A percentile compares a stretch with the other conserved stretches of the same genome.
Conservation (phyloP, 1,140 invertebrate species). For the Drosophila micromelanica region DNA sequence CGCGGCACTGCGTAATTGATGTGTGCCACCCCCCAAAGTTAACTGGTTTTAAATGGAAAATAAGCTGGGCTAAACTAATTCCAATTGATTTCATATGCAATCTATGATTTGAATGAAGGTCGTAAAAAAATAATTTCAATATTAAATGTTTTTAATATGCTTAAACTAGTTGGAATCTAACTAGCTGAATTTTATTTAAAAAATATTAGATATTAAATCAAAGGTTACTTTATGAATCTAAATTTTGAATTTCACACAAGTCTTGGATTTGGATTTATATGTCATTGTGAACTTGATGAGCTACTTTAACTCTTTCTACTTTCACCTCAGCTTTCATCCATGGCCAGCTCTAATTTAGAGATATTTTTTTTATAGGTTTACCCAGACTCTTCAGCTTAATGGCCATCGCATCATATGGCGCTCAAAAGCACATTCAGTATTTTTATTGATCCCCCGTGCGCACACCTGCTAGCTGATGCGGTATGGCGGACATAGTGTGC, state of each 20-base stretch:
- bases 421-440: slow-evolving; percentile 58
- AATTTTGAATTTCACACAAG: no score
- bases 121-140: no score
- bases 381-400: slow-evolving; percentile 38
- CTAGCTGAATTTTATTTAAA: no score
- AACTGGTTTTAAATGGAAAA: neutral
- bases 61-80: no score
- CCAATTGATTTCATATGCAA: no score
- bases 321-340: neutral
- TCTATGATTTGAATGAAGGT: no score
- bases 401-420: slow-evolving; percentile 57
- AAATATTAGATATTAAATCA: no score
- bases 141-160: no score
- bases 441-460: slow-evolving; percentile 59
- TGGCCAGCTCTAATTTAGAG: neutral
- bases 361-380: slow-evolving; percentile 1
- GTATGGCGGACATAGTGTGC: slow-evolving; percentile 43
- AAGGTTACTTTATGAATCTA: no score
- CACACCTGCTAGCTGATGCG: slow-evolving; percentile 39
- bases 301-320: neutral
- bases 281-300: neutral
- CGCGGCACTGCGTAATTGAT: slow-evolving; percentile 57
- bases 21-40: slow-evolving; percentile 25
- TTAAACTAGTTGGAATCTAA: no score
- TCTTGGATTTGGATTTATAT: no score